Base-by-base conservation (phyloP, 2,888 invertebrate genomes). In the Mactromeris polynyma region DNA sequence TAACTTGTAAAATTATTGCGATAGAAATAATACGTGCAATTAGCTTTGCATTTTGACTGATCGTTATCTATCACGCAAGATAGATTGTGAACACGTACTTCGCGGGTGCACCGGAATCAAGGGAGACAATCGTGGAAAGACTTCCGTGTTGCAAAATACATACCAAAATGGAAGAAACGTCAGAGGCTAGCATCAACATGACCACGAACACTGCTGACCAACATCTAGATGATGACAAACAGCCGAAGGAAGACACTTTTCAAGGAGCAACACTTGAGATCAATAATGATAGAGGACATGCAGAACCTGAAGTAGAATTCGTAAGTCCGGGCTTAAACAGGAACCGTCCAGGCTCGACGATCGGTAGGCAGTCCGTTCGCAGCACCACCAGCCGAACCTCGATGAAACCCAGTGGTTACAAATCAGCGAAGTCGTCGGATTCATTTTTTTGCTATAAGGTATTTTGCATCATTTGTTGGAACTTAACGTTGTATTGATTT, bases 401-500 rank as follows among this genome's bases (percentile, higher is more conserved):
- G 0, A 87, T 94, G 90, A 89, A 93, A 80, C 93, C 94, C 9
- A 93, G 94, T 9, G 88, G 93, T 33, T 86, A 93, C n/a, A 93
- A 93, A 58, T 84, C 93, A 14, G 93, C 93, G 21, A 85, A 83
- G 40, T 54, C 87, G 31, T 83, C 93, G 0, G 90, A 92, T 1
- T 85, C 86, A 38, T 95, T 88, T 87, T 95, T 95, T 86, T 94
- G 93, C 69, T 95, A 95, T 84, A 95, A 95, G 95, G 95, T 95
- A 83, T 58, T 2, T 38, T 58, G 17, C 19, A 31, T 9, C 0
- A 33, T 36, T 33, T 73, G 6, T 33, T 0, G 14, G 14, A 36
- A 2, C 0, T 19, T 33, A 36, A 9, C 17, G 33, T 33, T 2
- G 33, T 73, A 73, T 73, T 33, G 73, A 73, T 73, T 73, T 73